Evolutionary conservation across 1,140 invertebrate genomes (phyloP).

Genomic region (Caenorhabditis brenneri): DNA sequence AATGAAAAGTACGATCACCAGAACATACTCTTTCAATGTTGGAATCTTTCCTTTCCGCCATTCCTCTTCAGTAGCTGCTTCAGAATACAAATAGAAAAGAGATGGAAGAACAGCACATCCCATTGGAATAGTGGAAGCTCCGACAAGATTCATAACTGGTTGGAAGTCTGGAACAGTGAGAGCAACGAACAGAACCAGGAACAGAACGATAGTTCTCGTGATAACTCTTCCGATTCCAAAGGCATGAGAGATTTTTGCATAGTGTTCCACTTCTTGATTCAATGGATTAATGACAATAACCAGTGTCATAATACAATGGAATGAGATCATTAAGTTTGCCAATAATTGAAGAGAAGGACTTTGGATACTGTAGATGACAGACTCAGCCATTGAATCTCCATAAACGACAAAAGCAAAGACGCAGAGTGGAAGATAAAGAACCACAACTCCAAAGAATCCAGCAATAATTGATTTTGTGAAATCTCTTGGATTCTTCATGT

Average conservation of each 20-base stretch:
- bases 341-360: slow-evolving; percentile 51
- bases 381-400: slow-evolving; percentile 51
- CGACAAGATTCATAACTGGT: slow-evolving; percentile 57
- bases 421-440: slow-evolving; percentile 58
- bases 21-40: slow-evolving; percentile 47
- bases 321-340: slow-evolving; percentile 55
- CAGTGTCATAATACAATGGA: slow-evolving; percentile 58
- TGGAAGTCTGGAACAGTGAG: slow-evolving; percentile 56
- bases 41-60: slow-evolving; percentile 56
- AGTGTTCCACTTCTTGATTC: slow-evolving; percentile 58
- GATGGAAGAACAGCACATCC: slow-evolving; percentile 55
- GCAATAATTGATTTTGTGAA: slow-evolving; percentile 61
- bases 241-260: slow-evolving; percentile 52
- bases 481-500: slow-evolving; percentile 71
- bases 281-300: slow-evolving; percentile 57
- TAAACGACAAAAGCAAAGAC: slow-evolving; percentile 53
- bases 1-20: no score
- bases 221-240: slow-evolving; percentile 52
- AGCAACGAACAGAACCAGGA: slow-evolving; percentile 51
- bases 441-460: slow-evolving; percentile 55
- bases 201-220: slow-evolving; percentile 47
- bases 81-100: slow-evolving; percentile 55
- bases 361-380: slow-evolving; percentile 59
- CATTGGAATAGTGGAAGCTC: slow-evolving; percentile 55
- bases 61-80: slow-evolving; percentile 54